phyloP scores from a whole-genome alignment of 2,888 invertebrate species.

The Yponomeuta plumbellus region DNA sequence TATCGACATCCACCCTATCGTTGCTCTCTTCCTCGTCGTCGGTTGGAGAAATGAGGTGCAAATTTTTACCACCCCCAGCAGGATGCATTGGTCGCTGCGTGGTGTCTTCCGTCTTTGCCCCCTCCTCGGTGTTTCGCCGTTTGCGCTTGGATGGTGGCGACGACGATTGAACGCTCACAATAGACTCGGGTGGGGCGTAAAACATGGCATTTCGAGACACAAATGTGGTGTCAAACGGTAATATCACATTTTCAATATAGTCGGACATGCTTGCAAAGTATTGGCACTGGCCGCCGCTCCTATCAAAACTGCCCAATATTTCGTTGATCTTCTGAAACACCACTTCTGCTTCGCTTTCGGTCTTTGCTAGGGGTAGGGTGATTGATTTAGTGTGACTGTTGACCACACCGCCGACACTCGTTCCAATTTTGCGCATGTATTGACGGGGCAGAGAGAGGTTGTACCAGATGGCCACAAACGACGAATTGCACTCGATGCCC shows the following conservation, averaged over 20 bases:
- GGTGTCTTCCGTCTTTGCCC: too few relatives aligned
- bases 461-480: slow-evolving; percentile 1
- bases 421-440: neutral
- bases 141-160: too few relatives aligned
- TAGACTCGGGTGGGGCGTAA: too few relatives aligned
- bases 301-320: slow-evolving; percentile 1
- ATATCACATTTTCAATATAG: neutral
- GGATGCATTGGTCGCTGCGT: too few relatives aligned
- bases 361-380: neutral
- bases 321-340: neutral
- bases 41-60: too few relatives aligned
- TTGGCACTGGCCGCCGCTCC: neutral
- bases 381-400: slow-evolving; percentile 1
- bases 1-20: too few relatives aligned
- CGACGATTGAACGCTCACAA: too few relatives aligned
- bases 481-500: neutral
- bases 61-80: too few relatives aligned
- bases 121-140: too few relatives aligned
- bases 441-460: neutral
- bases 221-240: neutral
- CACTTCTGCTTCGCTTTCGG: neutral
- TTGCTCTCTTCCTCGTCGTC: too few relatives aligned
- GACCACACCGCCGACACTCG: neutral
- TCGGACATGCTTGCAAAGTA: neutral
- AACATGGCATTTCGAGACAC: neutral